Evolutionary conservation across 2,888 invertebrate genomes (phyloP).

Genomic region (Pristionchus fissidentatus): DNA sequence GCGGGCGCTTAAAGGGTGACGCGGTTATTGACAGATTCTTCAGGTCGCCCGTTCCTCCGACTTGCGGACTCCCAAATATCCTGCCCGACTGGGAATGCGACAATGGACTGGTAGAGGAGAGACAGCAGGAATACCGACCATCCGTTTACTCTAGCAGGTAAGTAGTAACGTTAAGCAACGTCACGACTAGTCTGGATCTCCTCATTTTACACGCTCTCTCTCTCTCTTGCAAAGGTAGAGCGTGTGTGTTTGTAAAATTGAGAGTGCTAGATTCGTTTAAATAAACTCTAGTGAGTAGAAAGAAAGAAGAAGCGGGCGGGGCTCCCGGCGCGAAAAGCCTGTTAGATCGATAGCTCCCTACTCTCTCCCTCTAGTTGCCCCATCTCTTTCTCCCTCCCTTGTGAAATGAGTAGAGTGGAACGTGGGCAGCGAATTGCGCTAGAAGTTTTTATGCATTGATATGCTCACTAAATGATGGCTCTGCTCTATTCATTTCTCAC

Average conservation of each 20-base stretch:
- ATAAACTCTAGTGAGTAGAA: neutral
- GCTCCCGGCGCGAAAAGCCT: conserved; percentile 18
- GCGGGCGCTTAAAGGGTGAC: too few species aligned
- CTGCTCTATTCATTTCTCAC: too few species aligned
- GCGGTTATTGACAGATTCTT: conserved; percentile 5
- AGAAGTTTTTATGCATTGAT: conserved; percentile 15
- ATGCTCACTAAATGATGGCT: neutral
- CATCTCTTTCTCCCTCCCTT: conserved; percentile 34
- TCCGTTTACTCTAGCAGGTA: conserved; percentile 45
- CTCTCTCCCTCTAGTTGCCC: conserved; percentile 42
- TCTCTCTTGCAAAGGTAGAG: too few species aligned
- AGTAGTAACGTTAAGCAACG: too few species aligned
- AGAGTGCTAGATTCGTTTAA: too few species aligned
- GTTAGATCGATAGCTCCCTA: conserved; percentile 14
- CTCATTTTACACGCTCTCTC: too few species aligned
- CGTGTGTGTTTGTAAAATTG: too few species aligned
- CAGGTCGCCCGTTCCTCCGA: conserved; percentile 27
- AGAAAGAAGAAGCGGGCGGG: neutral
- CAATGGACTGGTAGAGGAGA: neutral
- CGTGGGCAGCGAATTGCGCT: too few species aligned
- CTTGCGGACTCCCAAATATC: neutral
- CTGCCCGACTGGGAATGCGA: conserved; percentile 18
- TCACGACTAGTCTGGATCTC: too few species aligned
- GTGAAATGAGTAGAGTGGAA: neutral
- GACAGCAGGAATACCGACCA: conserved; percentile 32